phyloP scores from a whole-genome alignment of 2,797 vertebrate genomes.

The Dromococcyx pavoninus region DNA sequence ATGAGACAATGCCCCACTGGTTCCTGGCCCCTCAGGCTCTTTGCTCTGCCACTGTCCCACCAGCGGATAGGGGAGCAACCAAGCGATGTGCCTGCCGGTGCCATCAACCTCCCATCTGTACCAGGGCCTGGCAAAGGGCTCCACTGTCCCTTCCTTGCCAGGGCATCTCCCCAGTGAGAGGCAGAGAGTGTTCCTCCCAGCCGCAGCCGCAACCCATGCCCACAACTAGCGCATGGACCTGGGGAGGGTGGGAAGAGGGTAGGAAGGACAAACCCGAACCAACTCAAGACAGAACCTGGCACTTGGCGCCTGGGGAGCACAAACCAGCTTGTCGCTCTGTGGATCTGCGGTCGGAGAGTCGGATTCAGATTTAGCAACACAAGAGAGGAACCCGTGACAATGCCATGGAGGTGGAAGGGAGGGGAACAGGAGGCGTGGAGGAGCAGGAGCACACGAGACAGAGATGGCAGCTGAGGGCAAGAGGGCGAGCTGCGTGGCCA shows the following conservation, averaged over 20 bases:
- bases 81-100: not conserved
- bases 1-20: not conserved
- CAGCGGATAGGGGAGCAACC: not conserved
- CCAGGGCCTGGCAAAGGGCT: conserved; percentile 30
- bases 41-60: not conserved
- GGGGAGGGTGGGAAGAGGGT: conserved; percentile 20
- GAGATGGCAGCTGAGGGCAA: conserved; percentile 80
- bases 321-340: conserved; percentile 67
- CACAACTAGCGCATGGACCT: conserved; percentile 59
- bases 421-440: not conserved
- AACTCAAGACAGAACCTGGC: conserved; percentile 67
- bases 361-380: conserved; percentile 72
- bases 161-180: conserved; percentile 39
- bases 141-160: not conserved
- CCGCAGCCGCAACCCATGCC: conserved; percentile 52
- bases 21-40: not conserved
- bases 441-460: conserved; percentile 45
- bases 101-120: not conserved
- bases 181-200: conserved; percentile 72
- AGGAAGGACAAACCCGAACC: conserved; percentile 54
- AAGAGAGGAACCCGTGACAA: conserved; percentile 90
- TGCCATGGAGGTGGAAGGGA: conserved; percentile 83
- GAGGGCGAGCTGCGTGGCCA: conserved; percentile 81
- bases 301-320: conserved; percentile 63
- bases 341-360: conserved; percentile 65